Evolutionary conservation across 2,888 invertebrate species (phyloP).

Genomic region (Andrena chrysosceles): DNA sequence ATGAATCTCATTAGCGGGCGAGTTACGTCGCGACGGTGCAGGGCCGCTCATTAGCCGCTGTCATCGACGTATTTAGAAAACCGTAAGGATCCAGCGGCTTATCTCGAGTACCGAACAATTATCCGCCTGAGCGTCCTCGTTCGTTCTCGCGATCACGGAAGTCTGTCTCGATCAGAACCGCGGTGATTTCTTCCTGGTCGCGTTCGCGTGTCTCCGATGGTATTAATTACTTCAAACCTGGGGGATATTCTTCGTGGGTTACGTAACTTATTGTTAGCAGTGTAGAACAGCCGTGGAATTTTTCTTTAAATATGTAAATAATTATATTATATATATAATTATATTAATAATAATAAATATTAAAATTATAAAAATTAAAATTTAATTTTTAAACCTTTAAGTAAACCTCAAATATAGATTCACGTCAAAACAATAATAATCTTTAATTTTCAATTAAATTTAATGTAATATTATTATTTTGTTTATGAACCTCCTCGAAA

Average conservation of each 20-base stretch:
- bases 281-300: no score
- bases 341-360: no score
- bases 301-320: no score
- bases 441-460: no score
- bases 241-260: not conserved
- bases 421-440: no score
- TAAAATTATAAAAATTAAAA: no score
- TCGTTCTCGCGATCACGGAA: not conserved
- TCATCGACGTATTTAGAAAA: constrained; percentile 77
- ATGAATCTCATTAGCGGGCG: constrained; percentile 61
- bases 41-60: constrained; percentile 28
- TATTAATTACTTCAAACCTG: not conserved
- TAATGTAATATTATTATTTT: no score
- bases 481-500: no score
- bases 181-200: not conserved
- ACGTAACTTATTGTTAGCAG: no score
- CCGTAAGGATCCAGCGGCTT: constrained; percentile 37
- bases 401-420: no score
- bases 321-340: no score
- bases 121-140: not conserved
- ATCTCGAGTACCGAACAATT: constrained; percentile 36
- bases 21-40: constrained; percentile 38
- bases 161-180: not conserved
- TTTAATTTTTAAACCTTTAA: no score
- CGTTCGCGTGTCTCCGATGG: not conserved